Base-by-base conservation (phyloP, 2,888 invertebrate genomes). In the Eupithecia abbreviata region DNA sequence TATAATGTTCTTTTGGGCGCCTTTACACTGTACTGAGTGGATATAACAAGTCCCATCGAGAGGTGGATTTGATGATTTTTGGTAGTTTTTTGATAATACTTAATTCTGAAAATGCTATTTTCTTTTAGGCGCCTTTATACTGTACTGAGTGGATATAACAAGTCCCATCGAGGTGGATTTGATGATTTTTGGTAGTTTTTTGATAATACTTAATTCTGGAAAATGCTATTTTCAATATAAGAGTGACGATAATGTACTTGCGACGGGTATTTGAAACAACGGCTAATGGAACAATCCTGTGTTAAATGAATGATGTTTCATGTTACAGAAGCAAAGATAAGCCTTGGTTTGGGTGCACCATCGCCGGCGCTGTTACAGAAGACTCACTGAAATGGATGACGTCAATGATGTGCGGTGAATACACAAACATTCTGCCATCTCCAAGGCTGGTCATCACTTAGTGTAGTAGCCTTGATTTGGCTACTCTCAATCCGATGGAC, bases 321-420 rank as follows among this genome's bases (percentile, higher is more conserved):
- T 66, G 45, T 72, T 66, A 85, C 86, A 97, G 97, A 89, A 96
- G 96, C 73, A 97, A 97, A 87, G 97, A 97, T 58, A 96, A 95
- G 49, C 97, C 97, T 0, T 98, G 96, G 93, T 98, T 98, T 89
- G 98, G 98, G 0, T 96, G 96, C 86, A 97, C 97, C 0, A 92
- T 98, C 72, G 97, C 97, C 9, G 98, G 98, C 82, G 96, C 96
- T 30, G 97, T 97, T 71, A 96, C 96, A 73, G 96, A 97, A 70
- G 97, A 97, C 82, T 96, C 97, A 83, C 96, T 97, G 18, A 96
- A 96, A 79, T 98, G 98, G 98, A 95, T 97, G 85, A 96, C 97
- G 0, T 97, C 97, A 55, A 96, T 98, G 95, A 95, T 97, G 88
- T 96, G 97, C 84, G 96, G 96, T 2, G 96, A 98, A 84, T 96